These are phyloP conservation scores for Thalassoma bifasciatum DNA, from an alignment of 2,113 vertebrate genomes.

Conservation along the genomic window DNA sequence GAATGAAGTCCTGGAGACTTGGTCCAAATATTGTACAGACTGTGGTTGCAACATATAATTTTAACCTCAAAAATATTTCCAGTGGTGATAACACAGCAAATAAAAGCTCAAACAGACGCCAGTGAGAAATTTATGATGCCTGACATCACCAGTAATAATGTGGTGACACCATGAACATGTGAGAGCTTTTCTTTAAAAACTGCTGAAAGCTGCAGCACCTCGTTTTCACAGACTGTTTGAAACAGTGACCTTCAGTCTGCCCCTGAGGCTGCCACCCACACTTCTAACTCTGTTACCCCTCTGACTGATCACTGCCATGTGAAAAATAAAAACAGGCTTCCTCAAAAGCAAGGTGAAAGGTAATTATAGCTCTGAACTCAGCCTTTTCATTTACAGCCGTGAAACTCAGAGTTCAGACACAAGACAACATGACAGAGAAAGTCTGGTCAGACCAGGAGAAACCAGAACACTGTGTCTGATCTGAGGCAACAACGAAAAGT, in stretches of 20 bases:
- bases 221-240: conserved; percentile 19
- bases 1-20: no score
- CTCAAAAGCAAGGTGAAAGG: neutral
- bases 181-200: neutral
- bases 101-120: neutral
- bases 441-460: conserved; percentile 9
- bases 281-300: conserved; percentile 20
- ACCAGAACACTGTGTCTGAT: neutral
- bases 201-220: conserved; percentile 18
- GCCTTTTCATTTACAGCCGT: conserved; percentile 1
- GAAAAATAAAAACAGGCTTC: neutral
- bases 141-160: neutral
- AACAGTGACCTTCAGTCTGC: conserved; percentile 17
- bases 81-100: neutral
- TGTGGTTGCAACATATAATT: no score
- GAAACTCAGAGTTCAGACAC: conserved; percentile 17
- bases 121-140: neutral
- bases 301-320: conserved; percentile 50
- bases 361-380: conserved; percentile 6
- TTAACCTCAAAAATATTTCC: neutral
- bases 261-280: conserved; percentile 23
- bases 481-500: neutral
- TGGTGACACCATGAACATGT: conserved; percentile 13
- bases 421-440: conserved; percentile 30
- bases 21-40: no score